These are phyloP conservation scores for Gila robusta DNA, from an alignment of 2,797 vertebrate genomes.

Conservation along the genomic window DNA sequence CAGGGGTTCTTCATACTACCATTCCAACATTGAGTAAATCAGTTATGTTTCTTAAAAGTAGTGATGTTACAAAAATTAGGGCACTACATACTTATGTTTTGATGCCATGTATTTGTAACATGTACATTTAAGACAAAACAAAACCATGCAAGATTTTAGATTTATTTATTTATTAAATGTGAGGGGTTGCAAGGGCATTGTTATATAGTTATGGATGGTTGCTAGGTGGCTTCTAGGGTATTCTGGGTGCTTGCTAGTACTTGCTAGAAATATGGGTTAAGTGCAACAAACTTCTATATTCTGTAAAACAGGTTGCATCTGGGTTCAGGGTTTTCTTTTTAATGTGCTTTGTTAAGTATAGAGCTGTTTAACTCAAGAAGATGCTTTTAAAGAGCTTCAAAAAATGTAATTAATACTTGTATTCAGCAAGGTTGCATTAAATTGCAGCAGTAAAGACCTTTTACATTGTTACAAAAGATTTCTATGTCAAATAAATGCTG, in stretches of 20 bases:
- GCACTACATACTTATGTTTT: neutral
- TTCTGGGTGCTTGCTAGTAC: neutral
- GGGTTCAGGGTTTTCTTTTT: neutral
- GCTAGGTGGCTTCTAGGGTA: neutral
- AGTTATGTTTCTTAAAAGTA: neutral
- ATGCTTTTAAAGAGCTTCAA: neutral
- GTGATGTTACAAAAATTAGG: neutral
- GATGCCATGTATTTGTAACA: neutral
- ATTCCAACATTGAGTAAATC: neutral
- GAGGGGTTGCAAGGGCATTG: neutral
- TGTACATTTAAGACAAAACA: neutral
- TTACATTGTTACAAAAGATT: neutral
- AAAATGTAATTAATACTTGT: neutral
- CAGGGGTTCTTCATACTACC: constrained; percentile 12
- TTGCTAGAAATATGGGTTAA: neutral
- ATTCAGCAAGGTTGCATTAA: neutral
- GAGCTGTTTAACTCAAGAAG: neutral
- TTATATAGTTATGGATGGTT: neutral
- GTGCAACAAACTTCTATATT: neutral
- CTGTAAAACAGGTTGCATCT: neutral
- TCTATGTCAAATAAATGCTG: neutral
- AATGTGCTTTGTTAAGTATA: neutral
- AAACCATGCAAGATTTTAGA: neutral
- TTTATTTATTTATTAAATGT: neutral
- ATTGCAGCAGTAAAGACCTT: neutral